Conservation (phyloP, 2,113 vertebrate species). For the Prionailurus bengalensis region DNA sequence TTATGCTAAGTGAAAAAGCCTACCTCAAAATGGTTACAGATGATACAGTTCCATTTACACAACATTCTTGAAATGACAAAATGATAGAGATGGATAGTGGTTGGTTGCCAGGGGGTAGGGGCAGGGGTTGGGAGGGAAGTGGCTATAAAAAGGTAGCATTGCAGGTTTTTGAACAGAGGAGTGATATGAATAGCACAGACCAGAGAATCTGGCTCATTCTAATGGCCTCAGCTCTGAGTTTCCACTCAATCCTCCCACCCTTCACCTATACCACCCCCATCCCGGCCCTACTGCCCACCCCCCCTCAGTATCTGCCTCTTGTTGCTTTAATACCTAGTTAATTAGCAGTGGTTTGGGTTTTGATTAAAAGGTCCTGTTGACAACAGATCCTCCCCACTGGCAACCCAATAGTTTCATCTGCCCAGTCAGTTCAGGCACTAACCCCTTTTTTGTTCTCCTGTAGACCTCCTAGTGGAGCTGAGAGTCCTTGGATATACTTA, state of each 20-base stretch:
- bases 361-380: not conserved
- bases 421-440: not conserved
- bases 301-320: not conserved
- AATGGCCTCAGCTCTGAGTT: not conserved
- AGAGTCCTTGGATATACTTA: not conserved
- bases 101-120: not conserved
- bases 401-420: not conserved
- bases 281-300: not conserved
- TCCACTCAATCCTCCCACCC: not conserved
- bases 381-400: not conserved
- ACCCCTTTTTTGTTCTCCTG: not conserved
- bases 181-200: not conserved
- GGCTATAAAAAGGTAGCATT: not conserved
- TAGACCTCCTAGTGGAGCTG: not conserved
- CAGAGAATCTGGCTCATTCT: not conserved
- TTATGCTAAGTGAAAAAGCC: not conserved
- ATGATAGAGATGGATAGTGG: not conserved
- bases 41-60: not conserved
- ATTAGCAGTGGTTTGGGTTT: not conserved
- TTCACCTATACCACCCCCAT: no score
- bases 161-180: not conserved
- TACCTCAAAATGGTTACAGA: not conserved
- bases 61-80: constrained; percentile 28
- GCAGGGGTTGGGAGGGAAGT: not conserved
- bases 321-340: not conserved